phyloP scores from a whole-genome alignment of 2,888 invertebrate species.

The Conistra vaccinii region DNA sequence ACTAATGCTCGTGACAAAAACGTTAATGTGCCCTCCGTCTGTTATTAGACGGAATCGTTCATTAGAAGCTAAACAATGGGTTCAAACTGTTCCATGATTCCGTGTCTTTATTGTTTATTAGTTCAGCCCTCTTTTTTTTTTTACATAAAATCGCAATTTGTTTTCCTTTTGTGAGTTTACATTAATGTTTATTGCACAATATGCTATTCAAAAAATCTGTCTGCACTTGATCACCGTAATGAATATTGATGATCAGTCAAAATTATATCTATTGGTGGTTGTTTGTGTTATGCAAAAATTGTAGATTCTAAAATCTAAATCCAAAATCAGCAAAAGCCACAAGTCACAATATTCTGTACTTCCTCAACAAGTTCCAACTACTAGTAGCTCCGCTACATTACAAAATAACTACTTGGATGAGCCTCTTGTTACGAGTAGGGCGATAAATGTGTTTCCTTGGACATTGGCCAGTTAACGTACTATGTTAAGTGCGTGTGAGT shows the following conservation, averaged over 20 bases:
- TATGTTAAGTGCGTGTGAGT: constrained; percentile 12
- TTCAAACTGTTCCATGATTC: neutral
- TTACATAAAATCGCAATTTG: neutral
- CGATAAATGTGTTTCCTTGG: constrained; percentile 17
- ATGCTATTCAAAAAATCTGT: neutral
- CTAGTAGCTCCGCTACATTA: neutral
- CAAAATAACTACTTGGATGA: constrained; percentile 5
- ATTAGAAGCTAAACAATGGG: constrained; percentile 37
- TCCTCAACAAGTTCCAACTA: neutral
- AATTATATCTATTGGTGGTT: neutral
- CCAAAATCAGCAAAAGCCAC: neutral
- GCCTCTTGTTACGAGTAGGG: neutral
- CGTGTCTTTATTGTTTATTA: constrained; percentile 17
- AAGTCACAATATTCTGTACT: neutral
- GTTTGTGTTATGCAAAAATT: neutral
- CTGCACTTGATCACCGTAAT: neutral
- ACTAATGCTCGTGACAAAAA: constrained; percentile 61
- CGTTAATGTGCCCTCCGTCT: constrained; percentile 37
- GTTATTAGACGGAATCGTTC: constrained; percentile 34
- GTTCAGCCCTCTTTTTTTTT: neutral
- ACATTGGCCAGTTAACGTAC: neutral
- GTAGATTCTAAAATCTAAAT: neutral
- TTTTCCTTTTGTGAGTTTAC: neutral
- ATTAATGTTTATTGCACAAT: neutral
- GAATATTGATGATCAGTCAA: neutral